Base-by-base conservation (phyloP, 2,113 vertebrate genomes). In the Hyla sarda region DNA sequence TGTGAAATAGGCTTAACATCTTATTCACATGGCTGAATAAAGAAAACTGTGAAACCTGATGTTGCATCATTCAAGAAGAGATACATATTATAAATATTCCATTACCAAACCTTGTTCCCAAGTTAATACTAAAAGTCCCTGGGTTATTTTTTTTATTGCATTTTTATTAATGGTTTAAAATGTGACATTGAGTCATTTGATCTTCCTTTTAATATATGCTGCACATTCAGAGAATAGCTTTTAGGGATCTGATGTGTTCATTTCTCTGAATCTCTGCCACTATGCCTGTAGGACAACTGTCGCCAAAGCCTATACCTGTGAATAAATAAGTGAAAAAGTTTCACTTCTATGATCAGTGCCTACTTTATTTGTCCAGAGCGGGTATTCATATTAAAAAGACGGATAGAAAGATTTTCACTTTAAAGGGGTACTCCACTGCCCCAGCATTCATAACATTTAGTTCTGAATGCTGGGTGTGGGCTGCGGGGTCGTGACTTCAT, bases 201-300 rank as follows among this genome's bases (percentile, higher is more conserved):
- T 71, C 19, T 21, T 71, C 12, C 14, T 48, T 73, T 32, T 25
- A 74, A 74, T 72, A 50, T 72, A 23, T 72, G 11, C 82, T 83
- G 32, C 30, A 32, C 23, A 77, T 34, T 0, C 30, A 83, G 65
- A 83, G 23, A 73, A 72, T 52, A 73, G 48, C 48, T 83, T 10
- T 34, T 12, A 73, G 82, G 65, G 30, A 14, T 71, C 11, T 73
- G 32, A 56, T 71, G 30, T 72, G 67, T 83, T 83, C 50, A 73
- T 73, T 56, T 56, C 41, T 72, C 28, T 56, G 32, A 56, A 25
- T 73, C 48, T 73, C 48, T 48, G 71, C 17, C 60, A 58, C 30
- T 73, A 11, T 25, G 23, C 21, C 54, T n/a, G 12, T 41, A n/a
- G 30, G 30, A 50, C 34, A 71, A 14, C 19, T 83, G 67, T 82